Percentiles rank a stretch among this genome's conserved stretches.
Conservation (phyloP, 2,888 invertebrate genomes). For the Troglohyphantes excavatus region DNA sequence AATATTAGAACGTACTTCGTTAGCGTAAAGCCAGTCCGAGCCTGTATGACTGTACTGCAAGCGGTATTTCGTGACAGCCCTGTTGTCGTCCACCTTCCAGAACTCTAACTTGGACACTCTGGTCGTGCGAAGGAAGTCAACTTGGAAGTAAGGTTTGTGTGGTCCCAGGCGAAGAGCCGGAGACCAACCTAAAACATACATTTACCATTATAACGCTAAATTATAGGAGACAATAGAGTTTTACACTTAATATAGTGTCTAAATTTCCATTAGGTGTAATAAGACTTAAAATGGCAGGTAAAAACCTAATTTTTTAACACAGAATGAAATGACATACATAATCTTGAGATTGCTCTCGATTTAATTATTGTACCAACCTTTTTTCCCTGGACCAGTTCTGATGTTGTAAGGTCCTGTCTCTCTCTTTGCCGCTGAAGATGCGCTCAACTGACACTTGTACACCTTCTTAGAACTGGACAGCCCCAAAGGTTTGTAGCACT, state of each 20-base stretch:
- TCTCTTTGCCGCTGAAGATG: constrained; percentile 79
- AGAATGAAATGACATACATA: too few species aligned
- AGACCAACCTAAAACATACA: constrained; percentile 78
- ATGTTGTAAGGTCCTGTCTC: constrained; percentile 78
- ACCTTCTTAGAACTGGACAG: constrained; percentile 68
- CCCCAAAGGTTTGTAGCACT: constrained; percentile 78
- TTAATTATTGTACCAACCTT: too few species aligned
- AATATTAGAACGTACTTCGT: constrained; percentile 65
- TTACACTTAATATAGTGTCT: too few species aligned
- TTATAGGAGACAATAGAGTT: too few species aligned
- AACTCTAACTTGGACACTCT: constrained; percentile 74
- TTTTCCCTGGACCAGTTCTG: constrained; percentile 39
- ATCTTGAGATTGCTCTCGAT: too few species aligned
- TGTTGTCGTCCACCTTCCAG: constrained; percentile 67
- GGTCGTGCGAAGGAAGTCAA: constrained; percentile 78
- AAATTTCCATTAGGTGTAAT: too few species aligned
- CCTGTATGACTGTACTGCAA: constrained; percentile 79
- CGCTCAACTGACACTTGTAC: constrained; percentile 79
- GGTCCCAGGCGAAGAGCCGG: constrained; percentile 77
- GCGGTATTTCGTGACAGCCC: constrained; percentile 76
- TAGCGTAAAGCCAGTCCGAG: constrained; percentile 78
- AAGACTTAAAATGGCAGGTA: too few species aligned
- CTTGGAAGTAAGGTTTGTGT: constrained; percentile 78
- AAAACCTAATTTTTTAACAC: too few species aligned
- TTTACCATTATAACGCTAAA: too few species aligned